Evolutionary conservation across 1,140 invertebrate genomes (phyloP).

Genomic region (Psilanteris sp.): DNA sequence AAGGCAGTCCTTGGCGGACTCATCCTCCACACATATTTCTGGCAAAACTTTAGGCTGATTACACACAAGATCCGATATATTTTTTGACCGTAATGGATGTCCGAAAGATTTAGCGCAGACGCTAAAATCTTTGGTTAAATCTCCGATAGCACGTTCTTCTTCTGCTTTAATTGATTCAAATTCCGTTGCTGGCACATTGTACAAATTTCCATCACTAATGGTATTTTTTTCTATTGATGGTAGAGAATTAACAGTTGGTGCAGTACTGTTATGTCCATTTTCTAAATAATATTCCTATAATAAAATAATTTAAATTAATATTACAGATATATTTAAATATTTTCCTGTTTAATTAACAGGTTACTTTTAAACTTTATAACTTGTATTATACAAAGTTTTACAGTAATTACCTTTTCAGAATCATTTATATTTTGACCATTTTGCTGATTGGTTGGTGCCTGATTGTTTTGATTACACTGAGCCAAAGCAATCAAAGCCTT

Average conservation of each 20-base stretch:
- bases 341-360: too few relatives aligned
- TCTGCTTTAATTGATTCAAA: conserved; percentile 62
- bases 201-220: conserved; percentile 59
- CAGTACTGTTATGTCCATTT: conserved; percentile 63
- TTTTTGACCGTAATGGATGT: conserved; percentile 66
- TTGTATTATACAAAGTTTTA: too few relatives aligned
- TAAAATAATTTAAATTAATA: conserved; percentile 10
- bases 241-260: conserved; percentile 78
- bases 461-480: conserved; percentile 72
- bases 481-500: conserved; percentile 82
- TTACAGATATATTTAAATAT: too few relatives aligned
- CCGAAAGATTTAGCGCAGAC: conserved; percentile 74
- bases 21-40: conserved; percentile 70
- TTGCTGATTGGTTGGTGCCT: conserved; percentile 50
- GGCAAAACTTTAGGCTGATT: conserved; percentile 46
- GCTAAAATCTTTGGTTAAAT: conserved; percentile 76
- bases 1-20: conserved; percentile 74
- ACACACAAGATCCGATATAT: conserved; percentile 56
- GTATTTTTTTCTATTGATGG: conserved; percentile 69
- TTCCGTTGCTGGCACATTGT: conserved; percentile 44
- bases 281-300: conserved; percentile 72
- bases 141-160: conserved; percentile 72
- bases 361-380: too few relatives aligned
- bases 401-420: conserved; percentile 29
- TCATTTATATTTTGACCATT: conserved; percentile 12